Evolutionary conservation across 2,888 invertebrate genomes (phyloP).

Genomic region (Pelosia muscerda): DNA sequence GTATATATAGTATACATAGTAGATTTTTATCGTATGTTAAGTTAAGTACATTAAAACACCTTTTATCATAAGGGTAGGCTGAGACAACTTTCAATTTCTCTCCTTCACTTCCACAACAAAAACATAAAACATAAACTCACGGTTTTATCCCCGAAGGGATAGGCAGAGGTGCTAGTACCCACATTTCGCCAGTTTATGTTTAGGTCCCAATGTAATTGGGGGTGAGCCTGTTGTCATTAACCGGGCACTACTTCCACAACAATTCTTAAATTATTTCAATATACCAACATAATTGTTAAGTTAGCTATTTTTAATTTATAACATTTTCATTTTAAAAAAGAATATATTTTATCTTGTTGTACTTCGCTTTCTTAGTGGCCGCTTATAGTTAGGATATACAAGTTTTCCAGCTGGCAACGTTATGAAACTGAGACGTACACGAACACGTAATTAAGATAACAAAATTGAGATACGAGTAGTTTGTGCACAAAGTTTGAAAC

Average conservation of each 20-base stretch:
- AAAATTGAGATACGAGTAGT: constrained; percentile 22
- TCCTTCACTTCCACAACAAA: neutral
- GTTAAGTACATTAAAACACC: neutral
- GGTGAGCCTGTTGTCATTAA: too few relatives aligned
- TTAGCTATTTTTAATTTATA: too few relatives aligned
- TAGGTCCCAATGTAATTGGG: too few relatives aligned
- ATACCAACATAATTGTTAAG: too few relatives aligned
- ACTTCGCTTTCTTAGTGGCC: constrained; percentile 15
- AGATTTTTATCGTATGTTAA: neutral
- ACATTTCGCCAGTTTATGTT: too few relatives aligned
- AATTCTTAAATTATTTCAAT: neutral
- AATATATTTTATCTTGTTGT: too few relatives aligned
- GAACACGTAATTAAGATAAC: constrained; percentile 41
- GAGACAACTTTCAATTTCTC: neutral
- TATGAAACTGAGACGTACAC: constrained; percentile 37
- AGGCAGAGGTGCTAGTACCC: too few relatives aligned
- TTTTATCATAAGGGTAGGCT: neutral
- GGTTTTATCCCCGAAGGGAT: too few relatives aligned
- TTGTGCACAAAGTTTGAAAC: constrained; percentile 3
- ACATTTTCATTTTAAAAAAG: too few relatives aligned
- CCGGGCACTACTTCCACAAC: neutral
- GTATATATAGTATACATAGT: too few relatives aligned
- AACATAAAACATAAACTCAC: too few relatives aligned
- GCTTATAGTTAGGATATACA: constrained; percentile 26
- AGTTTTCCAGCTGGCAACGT: constrained; percentile 39